Conservation (phyloP, 2,113 vertebrate species). For the Isurus oxyrinchus region DNA sequence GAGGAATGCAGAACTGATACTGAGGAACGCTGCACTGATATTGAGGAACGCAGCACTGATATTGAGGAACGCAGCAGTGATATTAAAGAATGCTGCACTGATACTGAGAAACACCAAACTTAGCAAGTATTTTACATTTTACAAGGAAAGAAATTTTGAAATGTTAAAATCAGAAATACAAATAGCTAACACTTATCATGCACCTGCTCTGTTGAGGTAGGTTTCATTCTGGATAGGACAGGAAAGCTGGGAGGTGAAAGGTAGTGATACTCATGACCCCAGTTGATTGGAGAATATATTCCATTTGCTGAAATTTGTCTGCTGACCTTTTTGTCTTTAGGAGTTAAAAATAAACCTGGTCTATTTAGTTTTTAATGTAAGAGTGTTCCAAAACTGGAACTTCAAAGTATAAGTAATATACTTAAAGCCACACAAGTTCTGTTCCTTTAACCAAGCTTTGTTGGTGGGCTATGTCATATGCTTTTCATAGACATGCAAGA, state of each 20-base stretch:
- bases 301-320: neutral
- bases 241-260: neutral
- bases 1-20: neutral
- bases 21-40: too few species aligned
- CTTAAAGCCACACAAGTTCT: neutral
- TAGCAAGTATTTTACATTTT: neutral
- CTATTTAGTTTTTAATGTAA: neutral
- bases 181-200: neutral
- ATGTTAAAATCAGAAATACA: neutral
- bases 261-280: neutral
- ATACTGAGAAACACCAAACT: neutral
- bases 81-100: neutral
- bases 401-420: neutral
- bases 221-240: neutral
- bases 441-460: neutral
- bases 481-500: neutral
- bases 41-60: neutral
- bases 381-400: neutral
- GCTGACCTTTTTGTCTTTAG: neutral
- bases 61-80: neutral
- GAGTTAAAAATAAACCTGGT: neutral
- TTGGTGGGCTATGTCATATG: neutral
- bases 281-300: neutral
- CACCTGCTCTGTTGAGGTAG: neutral
- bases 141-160: neutral